These are phyloP conservation scores for Babylonia areolata DNA, from an alignment of 1,140 invertebrate species.

Conservation along the genomic window DNA sequence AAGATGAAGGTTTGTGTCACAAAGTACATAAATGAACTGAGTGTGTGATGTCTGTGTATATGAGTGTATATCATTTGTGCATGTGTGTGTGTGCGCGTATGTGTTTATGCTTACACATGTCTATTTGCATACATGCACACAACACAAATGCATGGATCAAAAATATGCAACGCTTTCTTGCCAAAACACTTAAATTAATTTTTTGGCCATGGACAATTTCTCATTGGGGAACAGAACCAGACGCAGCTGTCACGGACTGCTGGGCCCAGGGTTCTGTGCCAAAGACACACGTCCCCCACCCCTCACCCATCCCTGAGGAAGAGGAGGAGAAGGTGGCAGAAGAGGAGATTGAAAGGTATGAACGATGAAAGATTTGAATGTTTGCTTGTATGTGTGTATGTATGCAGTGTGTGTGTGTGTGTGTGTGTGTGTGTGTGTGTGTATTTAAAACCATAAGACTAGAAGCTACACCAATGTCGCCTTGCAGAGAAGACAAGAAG, in stretches of 20 bases:
- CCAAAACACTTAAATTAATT: too few relatives aligned
- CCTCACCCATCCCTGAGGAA: slow-evolving; percentile 44
- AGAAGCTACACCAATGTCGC: too few relatives aligned
- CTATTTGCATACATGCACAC: neutral
- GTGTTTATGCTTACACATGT: neutral
- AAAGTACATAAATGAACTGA: too few relatives aligned
- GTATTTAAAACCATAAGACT: too few relatives aligned
- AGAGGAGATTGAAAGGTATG: slow-evolving; percentile 14
- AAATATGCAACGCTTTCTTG: too few relatives aligned
- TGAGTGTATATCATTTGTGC: neutral
- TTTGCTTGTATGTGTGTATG: neutral
- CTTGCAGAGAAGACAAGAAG: too few relatives aligned
- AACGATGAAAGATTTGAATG: too few relatives aligned
- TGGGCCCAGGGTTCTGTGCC: slow-evolving; percentile 75
- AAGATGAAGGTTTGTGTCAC: slow-evolving; percentile 70
- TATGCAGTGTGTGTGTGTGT: neutral
- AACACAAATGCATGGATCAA: too few relatives aligned
- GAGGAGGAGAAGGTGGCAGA: slow-evolving; percentile 40
- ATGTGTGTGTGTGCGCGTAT: neutral
- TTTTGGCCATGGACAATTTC: too few relatives aligned
- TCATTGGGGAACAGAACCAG: slow-evolving; percentile 69
- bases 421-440: neutral
- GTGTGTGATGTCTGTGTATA: neutral
- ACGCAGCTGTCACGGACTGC: slow-evolving; percentile 72
- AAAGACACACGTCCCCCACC: slow-evolving; percentile 53